Base-by-base conservation (phyloP, 23 tunicate genomes). In the Aplidium turbinatum region DNA sequence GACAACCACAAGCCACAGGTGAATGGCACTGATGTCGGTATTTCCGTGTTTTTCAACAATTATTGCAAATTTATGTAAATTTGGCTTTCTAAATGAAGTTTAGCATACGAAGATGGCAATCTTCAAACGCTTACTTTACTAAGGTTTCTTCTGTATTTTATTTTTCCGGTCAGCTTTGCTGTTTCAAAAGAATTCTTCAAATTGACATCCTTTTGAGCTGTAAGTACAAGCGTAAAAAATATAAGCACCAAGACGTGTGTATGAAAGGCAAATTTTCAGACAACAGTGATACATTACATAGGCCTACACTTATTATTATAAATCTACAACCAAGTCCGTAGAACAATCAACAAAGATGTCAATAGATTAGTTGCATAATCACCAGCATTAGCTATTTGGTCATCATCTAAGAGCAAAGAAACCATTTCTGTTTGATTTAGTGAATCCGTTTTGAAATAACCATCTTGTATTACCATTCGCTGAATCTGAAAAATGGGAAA, bases 391-490 rank as follows among this genome's bases (percentile, higher is more conserved):
- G 79, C 66, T 9, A 87, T 76, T 16, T 80, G 76, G 11, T 87
- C 72, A 31, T 87, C 94, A 75, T 87, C 86, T 9, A 87, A 57
- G 33, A 87, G 66, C 65, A 87, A 66, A n/a, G 86, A 73, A 39
- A 80, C 82, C 51, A 87, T 83, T 58, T 87, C 94, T 26, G 66
- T 87, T 13, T 84, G 85, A 36, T 87, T 87, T 18, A 87, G 65
- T 1, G 75, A 31, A 67, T 86, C 93, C 3, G 78, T 65, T 38
- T 68, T 74, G 33, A 75, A 80, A 53, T 55, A 63, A 1, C 82
- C 86, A 38, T 83, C 94, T 2, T 85, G 63, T 16, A 87, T 87
- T 9, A 87, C 94, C 86, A 87, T 80, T 35, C 81, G 69, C 51
- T 87, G 94, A 22, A 87, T 87, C 70, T 55, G 35, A 7, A 1